Conservation (phyloP, 1,140 invertebrate species). For the Brachionus paranguensis region DNA sequence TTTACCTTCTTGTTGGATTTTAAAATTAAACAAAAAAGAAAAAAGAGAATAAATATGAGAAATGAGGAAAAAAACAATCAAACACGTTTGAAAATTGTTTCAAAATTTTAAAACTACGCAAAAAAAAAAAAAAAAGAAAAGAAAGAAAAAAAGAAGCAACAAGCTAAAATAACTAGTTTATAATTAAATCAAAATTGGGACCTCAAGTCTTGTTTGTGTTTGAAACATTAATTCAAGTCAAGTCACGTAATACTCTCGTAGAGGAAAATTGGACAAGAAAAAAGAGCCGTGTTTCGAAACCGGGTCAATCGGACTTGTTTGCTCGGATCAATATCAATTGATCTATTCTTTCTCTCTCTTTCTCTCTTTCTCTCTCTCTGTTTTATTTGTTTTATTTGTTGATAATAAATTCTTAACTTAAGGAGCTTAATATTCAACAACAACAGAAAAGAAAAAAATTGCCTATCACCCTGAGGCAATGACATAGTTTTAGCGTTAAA, state of each 20-base stretch:
- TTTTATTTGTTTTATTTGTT: background rate
- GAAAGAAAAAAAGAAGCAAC: background rate
- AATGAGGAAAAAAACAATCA: background rate
- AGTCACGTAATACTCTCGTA: slow-evolving; percentile 11
- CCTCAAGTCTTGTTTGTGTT: background rate
- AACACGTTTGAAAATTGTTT: slow-evolving; percentile 15
- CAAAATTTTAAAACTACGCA: slow-evolving; percentile 32
- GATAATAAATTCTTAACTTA: slow-evolving; percentile 23
- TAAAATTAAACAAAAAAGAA: slow-evolving; percentile 16
- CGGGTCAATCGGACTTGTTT: slow-evolving; percentile 1
- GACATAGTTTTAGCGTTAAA: slow-evolving; percentile 2
- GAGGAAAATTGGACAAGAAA: background rate
- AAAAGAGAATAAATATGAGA: slow-evolving; percentile 22
- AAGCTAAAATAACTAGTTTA: slow-evolving; percentile 9
- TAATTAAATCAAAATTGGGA: background rate
- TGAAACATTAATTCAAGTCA: slow-evolving; percentile 4
- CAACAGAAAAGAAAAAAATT: background rate
- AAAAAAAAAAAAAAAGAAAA: background rate
- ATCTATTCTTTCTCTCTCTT: background rate
- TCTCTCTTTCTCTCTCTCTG: background rate
- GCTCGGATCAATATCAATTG: slow-evolving; percentile 7
- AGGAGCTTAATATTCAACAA: background rate
- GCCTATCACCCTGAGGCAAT: slow-evolving; percentile 13
- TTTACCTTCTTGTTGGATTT: background rate
- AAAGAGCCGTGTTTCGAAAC: background rate